Evolutionary conservation across 1,140 invertebrate genomes (phyloP), one percentile per base, ranked within the genome.

Genomic region (Sitobion miscanthi): DNA sequence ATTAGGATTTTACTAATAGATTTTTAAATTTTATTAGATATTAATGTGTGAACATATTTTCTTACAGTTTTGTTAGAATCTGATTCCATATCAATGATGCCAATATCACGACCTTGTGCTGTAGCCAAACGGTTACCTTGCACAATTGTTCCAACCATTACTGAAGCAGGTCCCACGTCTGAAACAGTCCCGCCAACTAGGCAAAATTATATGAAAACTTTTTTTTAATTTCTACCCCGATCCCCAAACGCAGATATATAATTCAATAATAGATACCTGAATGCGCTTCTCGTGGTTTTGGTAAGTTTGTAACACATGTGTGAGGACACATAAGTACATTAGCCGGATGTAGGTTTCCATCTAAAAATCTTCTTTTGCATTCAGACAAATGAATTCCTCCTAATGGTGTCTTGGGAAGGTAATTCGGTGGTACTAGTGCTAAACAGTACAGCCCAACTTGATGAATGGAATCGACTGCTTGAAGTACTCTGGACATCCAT

Each of bases 291-390:
- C 99, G 96, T 17, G 99, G 99, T 96, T 99, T 99, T 23, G 99
- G 99, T 93, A 99, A 96, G 96, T 99, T 99, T n/a, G 99, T 99
- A 88, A 99, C 99, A 95, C 99, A 99, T n/a, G 99, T 99, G 95
- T 99, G 99, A 6, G 99, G 99, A 96, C 99, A 99, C 97, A 99
- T 99, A 7, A 99, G 96, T 25, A 99, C 98, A 95, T 99, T 99
- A 25, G 99, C 98, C 3, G 99, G 99, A 96, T 99, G 99, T n/a
- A 99, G 96, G 7, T 98, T 98, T 30, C 99, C 99, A 94, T 99
- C 99, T 82, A 99, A 95, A 95, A 99, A 99, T 93, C 98, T 97
- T 94, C 99, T 96, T 95, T 99, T 98, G 42, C 98, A 99, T 95
- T 99, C 99, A 62, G 98, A 98, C 45, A 99, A 96, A 95, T 99